Conservation (phyloP, 2,113 vertebrate genomes). For the Pongo pygmaeus region DNA sequence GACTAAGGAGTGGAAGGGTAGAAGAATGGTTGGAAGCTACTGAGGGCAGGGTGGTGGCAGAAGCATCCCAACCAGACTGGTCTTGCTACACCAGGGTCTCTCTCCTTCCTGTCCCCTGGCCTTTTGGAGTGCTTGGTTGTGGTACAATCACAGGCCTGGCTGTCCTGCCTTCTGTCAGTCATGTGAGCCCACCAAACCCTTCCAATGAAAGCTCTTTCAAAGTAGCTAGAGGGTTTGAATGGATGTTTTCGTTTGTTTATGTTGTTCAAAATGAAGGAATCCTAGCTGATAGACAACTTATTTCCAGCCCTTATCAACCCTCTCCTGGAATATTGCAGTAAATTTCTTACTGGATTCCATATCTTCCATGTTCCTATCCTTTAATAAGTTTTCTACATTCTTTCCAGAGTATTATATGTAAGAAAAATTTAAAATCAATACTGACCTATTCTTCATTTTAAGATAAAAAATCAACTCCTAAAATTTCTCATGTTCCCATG, state of each 20-base stretch:
- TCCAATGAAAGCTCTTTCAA: neutral
- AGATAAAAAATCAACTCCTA: neutral
- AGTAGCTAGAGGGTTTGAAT: neutral
- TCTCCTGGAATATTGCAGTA: neutral
- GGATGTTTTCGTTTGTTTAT: neutral
- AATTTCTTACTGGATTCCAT: neutral
- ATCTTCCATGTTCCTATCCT: neutral
- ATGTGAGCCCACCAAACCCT: neutral
- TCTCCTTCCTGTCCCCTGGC: neutral
- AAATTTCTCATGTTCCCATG: neutral
- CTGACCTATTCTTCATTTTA: conserved; percentile 18
- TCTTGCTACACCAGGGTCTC: rapidly evolving
- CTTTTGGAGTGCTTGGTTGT: neutral
- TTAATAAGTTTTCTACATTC: neutral
- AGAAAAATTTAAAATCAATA: conserved; percentile 30
- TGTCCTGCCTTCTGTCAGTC: neutral
- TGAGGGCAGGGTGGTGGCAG: neutral
- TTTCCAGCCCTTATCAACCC: neutral
- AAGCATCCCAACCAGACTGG: neutral
- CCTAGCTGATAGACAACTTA: neutral
- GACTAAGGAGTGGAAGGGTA: neutral
- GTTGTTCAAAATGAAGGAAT: neutral
- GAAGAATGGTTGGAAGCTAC: neutral
- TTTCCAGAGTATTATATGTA: neutral
- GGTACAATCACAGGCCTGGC: neutral